Evolutionary conservation across 2,113 vertebrate genomes (phyloP).

Genomic region (Coracopsis vasa): DNA sequence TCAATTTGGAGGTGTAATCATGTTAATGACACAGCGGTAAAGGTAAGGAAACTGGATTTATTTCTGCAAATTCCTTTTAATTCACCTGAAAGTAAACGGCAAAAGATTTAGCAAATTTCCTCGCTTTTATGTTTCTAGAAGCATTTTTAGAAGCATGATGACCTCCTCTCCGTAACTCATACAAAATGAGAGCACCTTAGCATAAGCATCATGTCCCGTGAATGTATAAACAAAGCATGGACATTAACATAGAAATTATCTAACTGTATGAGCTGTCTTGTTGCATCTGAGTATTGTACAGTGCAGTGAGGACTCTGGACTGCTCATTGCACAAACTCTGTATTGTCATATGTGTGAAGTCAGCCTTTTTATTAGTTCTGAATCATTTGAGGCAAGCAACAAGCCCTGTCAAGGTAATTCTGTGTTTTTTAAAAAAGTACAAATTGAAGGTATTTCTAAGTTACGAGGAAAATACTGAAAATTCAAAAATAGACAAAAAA

Average conservation of each 20-base stretch:
- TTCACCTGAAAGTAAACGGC: background rate
- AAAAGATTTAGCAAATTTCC: background rate
- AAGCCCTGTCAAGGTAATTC: background rate
- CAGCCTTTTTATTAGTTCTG: background rate
- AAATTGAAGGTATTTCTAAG: background rate
- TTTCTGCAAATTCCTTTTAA: background rate
- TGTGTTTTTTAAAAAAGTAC: background rate
- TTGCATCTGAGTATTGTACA: background rate
- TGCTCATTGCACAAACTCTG: background rate
- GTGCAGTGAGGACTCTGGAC: background rate
- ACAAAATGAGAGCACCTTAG: background rate
- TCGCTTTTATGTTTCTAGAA: background rate
- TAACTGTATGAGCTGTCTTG: background rate
- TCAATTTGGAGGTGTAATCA: background rate
- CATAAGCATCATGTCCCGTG: background rate
- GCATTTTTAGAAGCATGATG: background rate
- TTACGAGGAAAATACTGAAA: background rate
- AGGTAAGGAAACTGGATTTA: background rate
- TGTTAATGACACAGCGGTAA: background rate
- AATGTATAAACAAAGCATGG: background rate
- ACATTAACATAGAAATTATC: background rate
- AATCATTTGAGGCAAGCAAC: background rate
- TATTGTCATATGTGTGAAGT: background rate
- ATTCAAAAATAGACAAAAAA: slow-evolving; percentile 24
- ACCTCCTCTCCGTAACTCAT: background rate